Percentiles rank a stretch among this genome's conserved stretches.
Evolutionary conservation across 1,140 invertebrate genomes (phyloP).

Genomic region (Eumaeus atala): DNA sequence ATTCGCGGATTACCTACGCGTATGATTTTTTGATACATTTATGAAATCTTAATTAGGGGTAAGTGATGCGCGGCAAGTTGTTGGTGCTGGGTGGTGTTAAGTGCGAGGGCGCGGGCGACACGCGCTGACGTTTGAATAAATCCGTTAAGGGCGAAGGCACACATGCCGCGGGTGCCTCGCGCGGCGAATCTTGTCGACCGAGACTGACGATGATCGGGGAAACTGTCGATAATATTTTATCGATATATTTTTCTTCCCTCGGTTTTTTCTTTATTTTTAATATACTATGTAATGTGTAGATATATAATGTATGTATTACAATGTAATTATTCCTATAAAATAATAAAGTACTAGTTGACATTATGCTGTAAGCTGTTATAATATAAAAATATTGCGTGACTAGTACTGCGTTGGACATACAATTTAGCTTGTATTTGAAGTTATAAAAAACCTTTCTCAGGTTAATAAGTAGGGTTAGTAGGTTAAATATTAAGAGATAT

Average conservation of each 20-base stretch:
- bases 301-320: too few species aligned
- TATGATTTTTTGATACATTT: constrained; percentile 9
- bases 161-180: constrained; percentile 49
- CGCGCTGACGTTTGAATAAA: constrained; percentile 53
- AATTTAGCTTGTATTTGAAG: too few species aligned
- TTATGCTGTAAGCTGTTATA: too few species aligned
- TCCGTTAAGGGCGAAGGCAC: constrained; percentile 57
- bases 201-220: constrained; percentile 34
- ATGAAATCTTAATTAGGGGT: constrained; percentile 2
- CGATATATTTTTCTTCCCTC: constrained; percentile 11
- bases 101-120: constrained; percentile 19
- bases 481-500: too few species aligned
- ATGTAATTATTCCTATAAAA: too few species aligned
- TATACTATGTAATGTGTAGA: too few species aligned
- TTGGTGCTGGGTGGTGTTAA: constrained; percentile 11
- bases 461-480: too few species aligned
- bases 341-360: too few species aligned
- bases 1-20: not conserved
- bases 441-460: too few species aligned
- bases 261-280: too few species aligned
- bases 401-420: too few species aligned
- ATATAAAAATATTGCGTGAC: too few species aligned
- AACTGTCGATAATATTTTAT: constrained; percentile 28
- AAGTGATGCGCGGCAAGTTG: not conserved
- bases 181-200: constrained; percentile 49